Evolutionary conservation across 2,113 vertebrate species (phyloP).

Genomic region (Urocitellus parryii): DNA sequence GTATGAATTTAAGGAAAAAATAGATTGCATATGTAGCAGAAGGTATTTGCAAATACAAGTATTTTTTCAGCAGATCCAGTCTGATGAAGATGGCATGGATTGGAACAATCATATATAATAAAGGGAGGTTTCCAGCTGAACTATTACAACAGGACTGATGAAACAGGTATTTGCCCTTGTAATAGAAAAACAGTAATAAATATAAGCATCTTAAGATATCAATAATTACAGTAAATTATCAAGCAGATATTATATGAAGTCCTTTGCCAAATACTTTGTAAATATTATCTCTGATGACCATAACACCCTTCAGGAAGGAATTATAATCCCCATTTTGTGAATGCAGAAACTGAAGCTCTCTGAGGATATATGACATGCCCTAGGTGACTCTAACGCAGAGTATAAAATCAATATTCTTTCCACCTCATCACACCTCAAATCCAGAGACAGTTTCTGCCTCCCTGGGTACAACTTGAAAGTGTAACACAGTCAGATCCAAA

Average conservation of each 20-base stretch:
- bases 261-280: not conserved
- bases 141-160: not conserved
- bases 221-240: slow-evolving; percentile 7
- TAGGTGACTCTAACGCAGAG: not conserved
- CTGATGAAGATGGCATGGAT: not conserved
- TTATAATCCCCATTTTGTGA: slow-evolving; percentile 26
- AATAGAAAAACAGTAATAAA: not conserved
- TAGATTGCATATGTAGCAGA: not conserved
- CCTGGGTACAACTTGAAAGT: not conserved
- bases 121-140: not conserved
- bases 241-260: slow-evolving; percentile 39
- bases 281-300: not conserved
- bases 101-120: not conserved
- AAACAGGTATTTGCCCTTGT: not conserved
- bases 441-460: not conserved
- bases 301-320: not conserved
- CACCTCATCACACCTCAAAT: not conserved
- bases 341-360: slow-evolving; percentile 1
- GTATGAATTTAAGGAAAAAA: slow-evolving; percentile 1
- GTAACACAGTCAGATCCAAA: not conserved
- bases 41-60: not conserved
- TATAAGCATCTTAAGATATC: not conserved
- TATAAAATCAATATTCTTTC: not conserved
- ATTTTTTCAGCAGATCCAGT: not conserved
- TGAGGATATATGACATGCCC: not conserved